These are phyloP conservation scores for Archilochus colubris DNA, from an alignment of 2,113 vertebrate species.

Conservation along the genomic window DNA sequence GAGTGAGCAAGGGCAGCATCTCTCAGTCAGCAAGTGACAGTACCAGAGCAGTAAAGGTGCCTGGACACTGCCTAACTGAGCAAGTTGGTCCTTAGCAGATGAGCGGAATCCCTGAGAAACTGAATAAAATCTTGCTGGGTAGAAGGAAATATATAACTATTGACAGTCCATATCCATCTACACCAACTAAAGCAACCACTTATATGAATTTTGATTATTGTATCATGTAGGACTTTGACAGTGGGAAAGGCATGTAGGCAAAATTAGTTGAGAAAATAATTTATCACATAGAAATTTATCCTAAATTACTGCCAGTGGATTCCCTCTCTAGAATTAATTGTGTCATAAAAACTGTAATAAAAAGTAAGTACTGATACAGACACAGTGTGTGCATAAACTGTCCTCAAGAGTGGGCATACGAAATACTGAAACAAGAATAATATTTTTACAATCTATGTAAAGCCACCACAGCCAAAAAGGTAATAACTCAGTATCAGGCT, in stretches of 20 bases:
- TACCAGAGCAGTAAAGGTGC: not conserved
- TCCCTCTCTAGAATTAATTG: not conserved
- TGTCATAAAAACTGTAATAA: constrained; percentile 23
- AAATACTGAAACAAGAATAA: not conserved
- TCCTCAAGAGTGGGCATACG: not conserved
- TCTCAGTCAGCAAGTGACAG: not conserved
- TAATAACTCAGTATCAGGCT: not conserved
- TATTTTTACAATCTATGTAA: not conserved
- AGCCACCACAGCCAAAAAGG: not conserved
- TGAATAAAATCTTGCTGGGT: not conserved
- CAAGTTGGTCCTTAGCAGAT: not conserved
- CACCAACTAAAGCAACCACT: not conserved
- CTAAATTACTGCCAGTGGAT: not conserved
- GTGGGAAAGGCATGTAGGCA: not conserved
- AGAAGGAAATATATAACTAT: not conserved
- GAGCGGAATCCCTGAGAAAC: not conserved
- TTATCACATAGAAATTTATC: not conserved
- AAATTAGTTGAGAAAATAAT: not conserved
- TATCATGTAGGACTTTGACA: not conserved
- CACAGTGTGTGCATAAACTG: not conserved
- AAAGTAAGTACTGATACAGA: not conserved
- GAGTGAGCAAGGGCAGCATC: not conserved
- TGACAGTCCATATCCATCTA: not conserved
- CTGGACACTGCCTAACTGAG: not conserved
- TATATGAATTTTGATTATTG: not conserved